Evolutionary conservation across 2,113 vertebrate genomes (phyloP).

Genomic region (Polypterus senegalus): DNA sequence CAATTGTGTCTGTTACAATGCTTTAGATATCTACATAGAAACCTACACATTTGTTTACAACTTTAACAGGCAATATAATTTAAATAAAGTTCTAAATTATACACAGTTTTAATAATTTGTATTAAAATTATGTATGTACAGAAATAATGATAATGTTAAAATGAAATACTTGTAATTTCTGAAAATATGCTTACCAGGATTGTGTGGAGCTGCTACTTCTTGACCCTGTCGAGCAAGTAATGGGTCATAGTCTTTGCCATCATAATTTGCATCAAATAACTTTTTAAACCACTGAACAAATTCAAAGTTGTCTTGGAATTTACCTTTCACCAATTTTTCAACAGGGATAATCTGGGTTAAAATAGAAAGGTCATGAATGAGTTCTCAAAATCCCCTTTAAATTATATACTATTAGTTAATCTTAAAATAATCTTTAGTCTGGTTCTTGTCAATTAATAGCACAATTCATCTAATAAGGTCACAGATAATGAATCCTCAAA

Average conservation of each 20-base stretch:
- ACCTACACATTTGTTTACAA: too few relatives aligned
- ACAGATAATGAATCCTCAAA: too few relatives aligned
- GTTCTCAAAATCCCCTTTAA: constrained; percentile 4
- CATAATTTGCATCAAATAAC: constrained; percentile 96
- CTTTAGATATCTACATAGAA: too few relatives aligned
- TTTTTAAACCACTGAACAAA: constrained; percentile 99
- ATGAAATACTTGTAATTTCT: constrained; percentile 70
- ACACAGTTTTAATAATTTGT: too few relatives aligned
- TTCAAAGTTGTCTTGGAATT: constrained; percentile 98
- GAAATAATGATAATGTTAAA: too few relatives aligned
- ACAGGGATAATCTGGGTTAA: constrained; percentile 81
- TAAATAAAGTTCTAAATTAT: too few relatives aligned
- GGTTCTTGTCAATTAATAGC: background rate
- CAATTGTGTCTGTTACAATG: too few relatives aligned
- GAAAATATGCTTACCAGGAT: constrained; percentile 97
- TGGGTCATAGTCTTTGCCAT: constrained; percentile 95
- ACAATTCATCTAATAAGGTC: too few relatives aligned
- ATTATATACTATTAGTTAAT: background rate
- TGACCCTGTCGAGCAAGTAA: constrained; percentile 87
- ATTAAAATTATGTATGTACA: too few relatives aligned
- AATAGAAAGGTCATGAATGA: constrained; percentile 2
- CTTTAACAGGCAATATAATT: too few relatives aligned
- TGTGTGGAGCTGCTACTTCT: constrained; percentile 72
- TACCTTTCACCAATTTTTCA: constrained; percentile 90
- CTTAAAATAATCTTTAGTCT: too few relatives aligned